Base-by-base conservation (phyloP, 1,140 invertebrate species). In the Aphelenchoides besseyi region DNA sequence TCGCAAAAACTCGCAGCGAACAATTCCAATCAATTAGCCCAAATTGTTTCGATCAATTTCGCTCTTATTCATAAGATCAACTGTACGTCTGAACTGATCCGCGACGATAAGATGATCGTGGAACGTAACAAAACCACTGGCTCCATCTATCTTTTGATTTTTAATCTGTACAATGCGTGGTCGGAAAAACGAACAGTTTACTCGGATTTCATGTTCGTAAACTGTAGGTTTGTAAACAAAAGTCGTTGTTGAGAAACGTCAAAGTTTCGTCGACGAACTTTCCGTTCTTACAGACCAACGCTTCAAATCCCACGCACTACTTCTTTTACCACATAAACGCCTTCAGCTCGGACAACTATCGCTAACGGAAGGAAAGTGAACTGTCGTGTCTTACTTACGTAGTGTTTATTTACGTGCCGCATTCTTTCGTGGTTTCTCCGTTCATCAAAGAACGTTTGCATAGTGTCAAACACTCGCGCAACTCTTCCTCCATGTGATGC, bases 331-430 rank as follows among this genome's bases (percentile, higher is more conserved):
- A n/a, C n/a, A n/a, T n/a, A 23, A 23, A 12, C 41, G 41, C 41
- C 41, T 48, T 48, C 41, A n/a, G n/a, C n/a, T n/a, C n/a, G n/a
- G 41, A 48, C 41, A 23, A 48, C 41, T 48, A 48, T 48, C 41
- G 23, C 41, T 48, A 48, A 48, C 41, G 41, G 12, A 23, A 23
- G 12, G 41, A 23, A 48, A 48, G 41, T 12, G 23, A 23, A 48
- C 41, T 48, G 41, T 48, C 41, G 41, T 12, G 41, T 48, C 41
- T 48, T 23, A 23, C 12, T 48, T 48, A 48, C 41, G 41, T 48
- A 48, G 41, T 48, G 41, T 48, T 48, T 48, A 48, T 48, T 48
- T 48, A 48, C 41, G 41, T 48, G 41, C 41, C 12, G 12, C 41
- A 16, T 48, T 48, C 41, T 48, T 48, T 23, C 12, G 41, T 23